Evolutionary conservation across 2,888 invertebrate genomes (phyloP), one percentile per base, ranked within the genome.

Genomic region (Drosophila pullipes): DNA sequence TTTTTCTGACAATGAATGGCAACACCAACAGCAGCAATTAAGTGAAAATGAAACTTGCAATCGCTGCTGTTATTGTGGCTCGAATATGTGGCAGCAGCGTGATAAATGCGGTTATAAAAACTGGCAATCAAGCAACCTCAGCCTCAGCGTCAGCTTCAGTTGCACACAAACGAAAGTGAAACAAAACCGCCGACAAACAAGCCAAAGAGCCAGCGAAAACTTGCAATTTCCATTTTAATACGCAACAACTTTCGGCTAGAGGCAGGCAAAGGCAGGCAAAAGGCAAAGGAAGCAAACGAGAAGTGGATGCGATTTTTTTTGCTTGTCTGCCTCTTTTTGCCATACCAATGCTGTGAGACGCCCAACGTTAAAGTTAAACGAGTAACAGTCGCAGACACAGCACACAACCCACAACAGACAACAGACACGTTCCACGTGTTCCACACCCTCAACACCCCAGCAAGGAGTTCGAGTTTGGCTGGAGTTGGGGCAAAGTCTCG

Each of bases 141-240:
- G 39, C 39, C 9, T 18, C 11, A 16, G 35, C 35, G 13, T 35
- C 10, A n/a, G 47, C 47, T 25, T 47, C 47, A 47, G 16, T 7
- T 47, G 47, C 47, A 25, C 55, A 55, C 75, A 89, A 91, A 89
- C 81, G 91, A 91, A 91, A 91, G 91, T 91, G 91, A 89, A 86
- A 85, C 82, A 82, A 85, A 82, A 85, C 78, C 69, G 82, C 79
- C 89, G 77, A 80, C 73, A 72, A 74, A 39, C 59, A 22, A 67
- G 33, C 44, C 35, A 71, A 57, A 64, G 35, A 53, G 9, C 25
- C 65, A 60, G 74, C 78, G 69, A 84, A 89, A 85, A 87, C 79
- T 87, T 88, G 87, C 87, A 87, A 90, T 87, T 87, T 90, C 87
- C 90, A 87, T 87, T 87, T 86, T 83, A 79, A 90, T 87, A 85